A percentile compares a stretch with the other conserved stretches of the same genome.
Evolutionary conservation across 1,140 invertebrate genomes (phyloP).

Genomic region (Eurosta solidaginis): DNA sequence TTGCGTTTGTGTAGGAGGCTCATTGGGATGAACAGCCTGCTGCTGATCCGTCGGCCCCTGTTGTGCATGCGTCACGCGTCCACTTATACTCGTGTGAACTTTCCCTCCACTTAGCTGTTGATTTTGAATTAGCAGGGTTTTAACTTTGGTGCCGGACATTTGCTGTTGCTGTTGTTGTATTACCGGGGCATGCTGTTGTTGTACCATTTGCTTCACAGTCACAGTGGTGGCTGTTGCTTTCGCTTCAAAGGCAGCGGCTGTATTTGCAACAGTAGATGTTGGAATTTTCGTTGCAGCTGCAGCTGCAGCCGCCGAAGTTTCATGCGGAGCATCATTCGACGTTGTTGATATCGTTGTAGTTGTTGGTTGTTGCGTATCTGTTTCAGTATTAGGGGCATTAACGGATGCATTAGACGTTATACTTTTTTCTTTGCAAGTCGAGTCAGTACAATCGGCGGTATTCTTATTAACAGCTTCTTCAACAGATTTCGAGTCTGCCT

Average conservation of each 20-base stretch:
- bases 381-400: not conserved
- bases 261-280: conserved; percentile 38
- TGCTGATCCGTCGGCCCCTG: conserved; percentile 35
- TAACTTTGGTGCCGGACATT: conserved; percentile 29
- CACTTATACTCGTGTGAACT: not conserved
- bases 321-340: not conserved
- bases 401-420: not conserved
- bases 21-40: conserved; percentile 29
- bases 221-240: conserved; percentile 41
- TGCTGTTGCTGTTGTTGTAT: conserved; percentile 56
- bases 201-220: conserved; percentile 54
- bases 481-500: not conserved
- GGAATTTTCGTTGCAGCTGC: conserved; percentile 33
- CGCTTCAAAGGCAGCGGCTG: conserved; percentile 35
- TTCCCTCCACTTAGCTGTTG: conserved; percentile 32
- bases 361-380: not conserved
- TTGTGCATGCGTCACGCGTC: conserved; percentile 25
- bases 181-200: conserved; percentile 53
- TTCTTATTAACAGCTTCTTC: not conserved
- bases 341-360: conserved; percentile 18
- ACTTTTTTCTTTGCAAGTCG: not conserved
- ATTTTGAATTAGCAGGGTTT: conserved; percentile 29
- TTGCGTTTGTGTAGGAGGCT: conserved; percentile 33
- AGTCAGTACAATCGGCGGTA: conserved; percentile 27
- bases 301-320: not conserved